Conservation (phyloP, 2,888 invertebrate genomes). For the Scaptomyza tumidula region DNA sequence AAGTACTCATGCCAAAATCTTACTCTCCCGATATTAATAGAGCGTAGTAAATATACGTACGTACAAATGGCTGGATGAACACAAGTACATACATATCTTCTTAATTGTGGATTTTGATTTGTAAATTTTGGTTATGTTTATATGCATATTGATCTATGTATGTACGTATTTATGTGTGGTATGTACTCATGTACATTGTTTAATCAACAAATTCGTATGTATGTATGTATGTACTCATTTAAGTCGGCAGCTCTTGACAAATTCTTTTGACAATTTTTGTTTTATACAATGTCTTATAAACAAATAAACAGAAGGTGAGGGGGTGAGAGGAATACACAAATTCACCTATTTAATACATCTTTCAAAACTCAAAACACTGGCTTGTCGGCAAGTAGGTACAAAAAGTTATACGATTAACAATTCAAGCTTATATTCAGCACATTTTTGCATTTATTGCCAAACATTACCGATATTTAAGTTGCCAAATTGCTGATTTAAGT, state of each 20-base stretch:
- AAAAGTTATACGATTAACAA: conserved; percentile 49
- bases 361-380: conserved; percentile 46
- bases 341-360: conserved; percentile 66
- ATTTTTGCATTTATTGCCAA: conserved; percentile 83
- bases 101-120: conserved; percentile 13
- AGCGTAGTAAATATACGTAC: conserved; percentile 5
- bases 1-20: conserved; percentile 55
- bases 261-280: conserved; percentile 26
- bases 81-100: conserved; percentile 23
- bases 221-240: conserved; percentile 22
- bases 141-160: conserved; percentile 14
- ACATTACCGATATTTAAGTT: conserved; percentile 85
- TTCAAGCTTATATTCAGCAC: conserved; percentile 29
- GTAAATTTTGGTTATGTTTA: conserved; percentile 28
- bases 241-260: conserved; percentile 5
- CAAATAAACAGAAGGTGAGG: conserved; percentile 37
- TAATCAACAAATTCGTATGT: conserved; percentile 33
- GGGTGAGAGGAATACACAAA: conserved; percentile 45
- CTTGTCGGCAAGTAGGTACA: conserved; percentile 60
- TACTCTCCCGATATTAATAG: conserved; percentile 27
- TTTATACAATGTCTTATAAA: conserved; percentile 52
- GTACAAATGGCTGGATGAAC: conserved; percentile 30
- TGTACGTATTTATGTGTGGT: conserved; percentile 22
- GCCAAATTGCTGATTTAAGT: conserved; percentile 84
- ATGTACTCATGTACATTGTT: conserved; percentile 6